These are phyloP conservation scores for Leptopilina clavipes DNA, from an alignment of 1,140 invertebrate genomes.

Conservation along the genomic window DNA sequence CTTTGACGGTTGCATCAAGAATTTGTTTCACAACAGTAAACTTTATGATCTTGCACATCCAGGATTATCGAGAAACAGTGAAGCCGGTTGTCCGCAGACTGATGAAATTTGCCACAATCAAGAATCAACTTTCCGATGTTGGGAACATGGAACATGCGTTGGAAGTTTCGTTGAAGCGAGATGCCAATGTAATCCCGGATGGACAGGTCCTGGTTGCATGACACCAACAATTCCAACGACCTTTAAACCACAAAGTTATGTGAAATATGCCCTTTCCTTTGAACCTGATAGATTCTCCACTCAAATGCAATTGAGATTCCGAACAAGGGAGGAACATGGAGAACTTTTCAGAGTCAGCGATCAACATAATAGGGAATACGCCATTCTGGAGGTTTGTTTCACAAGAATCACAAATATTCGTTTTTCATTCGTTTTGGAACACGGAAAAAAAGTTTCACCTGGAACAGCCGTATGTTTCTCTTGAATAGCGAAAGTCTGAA, in stretches of 20 bases:
- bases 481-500: too few relatives aligned
- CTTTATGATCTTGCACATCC: constrained; percentile 94
- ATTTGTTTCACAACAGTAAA: constrained; percentile 96
- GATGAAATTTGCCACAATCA: constrained; percentile 90
- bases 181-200: constrained; percentile 95
- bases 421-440: constrained; percentile 11
- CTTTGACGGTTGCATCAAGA: constrained; percentile 96
- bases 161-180: constrained; percentile 90
- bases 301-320: constrained; percentile 92
- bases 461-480: background rate
- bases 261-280: constrained; percentile 96
- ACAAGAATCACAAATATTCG: too few relatives aligned
- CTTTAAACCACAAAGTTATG: constrained; percentile 94
- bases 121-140: constrained; percentile 87
- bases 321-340: constrained; percentile 93
- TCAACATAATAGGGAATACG: constrained; percentile 95
- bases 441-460: too few relatives aligned
- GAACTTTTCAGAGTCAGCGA: constrained; percentile 94
- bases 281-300: constrained; percentile 94
- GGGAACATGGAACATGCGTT: constrained; percentile 95
- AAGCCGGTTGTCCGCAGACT: constrained; percentile 91
- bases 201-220: constrained; percentile 90
- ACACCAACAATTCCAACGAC: constrained; percentile 89
- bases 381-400: constrained; percentile 87
- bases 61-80: constrained; percentile 87